These are phyloP conservation scores for Chloromyia formosa DNA, from an alignment of 2,888 invertebrate species.

Conservation along the genomic window DNA sequence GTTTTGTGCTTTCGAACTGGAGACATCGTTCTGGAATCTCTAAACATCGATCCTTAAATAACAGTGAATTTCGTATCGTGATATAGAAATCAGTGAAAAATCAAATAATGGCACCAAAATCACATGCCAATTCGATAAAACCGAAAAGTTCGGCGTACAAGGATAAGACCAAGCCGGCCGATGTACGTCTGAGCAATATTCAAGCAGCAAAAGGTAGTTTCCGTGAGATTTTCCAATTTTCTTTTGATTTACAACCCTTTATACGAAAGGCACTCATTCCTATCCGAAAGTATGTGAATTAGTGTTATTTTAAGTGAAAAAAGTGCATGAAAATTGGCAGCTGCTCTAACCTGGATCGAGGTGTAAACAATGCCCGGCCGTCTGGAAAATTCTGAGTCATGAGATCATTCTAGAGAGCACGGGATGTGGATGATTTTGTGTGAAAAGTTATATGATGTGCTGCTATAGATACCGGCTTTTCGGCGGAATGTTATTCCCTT, in stretches of 20 bases:
- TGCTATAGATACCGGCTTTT: too few relatives aligned
- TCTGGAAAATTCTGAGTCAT: slow-evolving; percentile 48
- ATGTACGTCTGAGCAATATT: slow-evolving; percentile 95
- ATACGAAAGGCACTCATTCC: too few relatives aligned
- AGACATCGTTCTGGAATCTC: background rate
- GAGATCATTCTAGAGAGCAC: background rate
- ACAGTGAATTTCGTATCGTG: background rate
- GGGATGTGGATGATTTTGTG: background rate
- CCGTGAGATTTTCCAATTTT: too few relatives aligned
- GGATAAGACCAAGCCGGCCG: slow-evolving; percentile 92
- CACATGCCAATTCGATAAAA: slow-evolving; percentile 55
- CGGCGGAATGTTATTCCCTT: too few relatives aligned
- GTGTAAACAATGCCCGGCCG: slow-evolving; percentile 48
- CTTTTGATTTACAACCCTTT: too few relatives aligned
- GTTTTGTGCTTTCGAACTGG: background rate
- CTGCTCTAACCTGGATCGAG: slow-evolving; percentile 35
- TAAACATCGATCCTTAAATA: slow-evolving; percentile 13
- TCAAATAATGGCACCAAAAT: slow-evolving; percentile 61
- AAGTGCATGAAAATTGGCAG: slow-evolving; percentile 16
- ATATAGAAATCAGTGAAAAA: slow-evolving; percentile 46
- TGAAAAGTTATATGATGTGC: background rate
- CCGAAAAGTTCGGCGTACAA: slow-evolving; percentile 73
- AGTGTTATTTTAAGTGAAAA: slow-evolving; percentile 16
- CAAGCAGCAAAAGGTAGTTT: slow-evolving; percentile 96
- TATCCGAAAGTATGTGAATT: background rate